A percentile compares a stretch with the other conserved stretches of the same genome.
Conservation (phyloP, 2,888 invertebrate genomes). For the Pimpla rufipes region DNA sequence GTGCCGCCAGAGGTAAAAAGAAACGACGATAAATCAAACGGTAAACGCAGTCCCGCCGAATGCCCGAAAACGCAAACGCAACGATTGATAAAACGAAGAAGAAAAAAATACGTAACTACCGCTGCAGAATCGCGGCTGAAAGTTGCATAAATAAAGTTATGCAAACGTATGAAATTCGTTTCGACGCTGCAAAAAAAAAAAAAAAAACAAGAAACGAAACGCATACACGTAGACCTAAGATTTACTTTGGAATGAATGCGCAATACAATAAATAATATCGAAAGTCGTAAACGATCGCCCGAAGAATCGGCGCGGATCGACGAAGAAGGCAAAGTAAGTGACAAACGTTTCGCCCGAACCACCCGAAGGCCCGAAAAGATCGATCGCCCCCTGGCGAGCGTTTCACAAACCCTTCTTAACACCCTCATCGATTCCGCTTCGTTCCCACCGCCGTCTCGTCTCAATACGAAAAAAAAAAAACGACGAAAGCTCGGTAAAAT, state of each 20-base stretch:
- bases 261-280: constrained; percentile 73
- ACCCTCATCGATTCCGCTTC: no score
- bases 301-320: constrained; percentile 14
- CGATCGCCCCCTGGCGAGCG: background rate
- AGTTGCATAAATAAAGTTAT: constrained; percentile 53
- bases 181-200: constrained; percentile 19
- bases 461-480: background rate
- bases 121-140: constrained; percentile 45
- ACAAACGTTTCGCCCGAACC: background rate
- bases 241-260: constrained; percentile 76
- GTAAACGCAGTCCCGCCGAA: constrained; percentile 7
- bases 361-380: background rate
- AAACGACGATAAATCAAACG: constrained; percentile 21
- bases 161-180: constrained; percentile 52
- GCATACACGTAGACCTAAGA: constrained; percentile 53
- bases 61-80: constrained; percentile 30
- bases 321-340: constrained; percentile 22
- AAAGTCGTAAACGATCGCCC: constrained; percentile 43
- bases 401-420: background rate
- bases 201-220: background rate
- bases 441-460: background rate
- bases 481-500: background rate
- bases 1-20: constrained; percentile 45
- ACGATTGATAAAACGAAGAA: constrained; percentile 50
- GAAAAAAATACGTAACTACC: constrained; percentile 38